Percentiles rank a stretch among this genome's conserved stretches.
Evolutionary conservation across 2,113 vertebrate genomes (phyloP).

Genomic region (Otolemur garnettii): DNA sequence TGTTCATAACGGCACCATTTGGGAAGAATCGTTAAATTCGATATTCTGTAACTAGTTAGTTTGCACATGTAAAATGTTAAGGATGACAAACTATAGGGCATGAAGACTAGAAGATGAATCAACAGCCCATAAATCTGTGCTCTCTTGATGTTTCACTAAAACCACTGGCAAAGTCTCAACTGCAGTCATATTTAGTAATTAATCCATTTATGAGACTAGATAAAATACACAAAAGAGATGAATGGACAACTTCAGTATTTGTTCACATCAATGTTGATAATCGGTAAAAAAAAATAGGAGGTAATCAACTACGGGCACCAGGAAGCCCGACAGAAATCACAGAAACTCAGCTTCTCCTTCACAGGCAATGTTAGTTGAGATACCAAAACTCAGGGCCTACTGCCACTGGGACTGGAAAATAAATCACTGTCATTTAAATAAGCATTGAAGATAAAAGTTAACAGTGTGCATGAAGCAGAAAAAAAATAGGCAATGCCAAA

Average conservation of each 20-base stretch:
- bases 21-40: background rate
- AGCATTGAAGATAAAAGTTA: slow-evolving; percentile 90
- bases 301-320: slow-evolving; percentile 88
- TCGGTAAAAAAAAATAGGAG: slow-evolving; percentile 84
- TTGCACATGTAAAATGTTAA: slow-evolving; percentile 15
- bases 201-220: slow-evolving; percentile 74
- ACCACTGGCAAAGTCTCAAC: slow-evolving; percentile 69
- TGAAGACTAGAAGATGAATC: slow-evolving; percentile 80
- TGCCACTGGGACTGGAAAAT: slow-evolving; percentile 93
- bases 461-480: slow-evolving; percentile 91
- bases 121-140: slow-evolving; percentile 83
- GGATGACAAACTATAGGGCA: slow-evolving; percentile 84
- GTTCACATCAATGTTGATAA: slow-evolving; percentile 85
- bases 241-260: slow-evolving; percentile 76
- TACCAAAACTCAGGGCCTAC: slow-evolving; percentile 92
- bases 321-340: slow-evolving; percentile 80
- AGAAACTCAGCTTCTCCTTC: slow-evolving; percentile 80
- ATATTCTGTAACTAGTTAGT: background rate
- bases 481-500: slow-evolving; percentile 91
- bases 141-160: slow-evolving; percentile 83
- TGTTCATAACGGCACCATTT: background rate
- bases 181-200: slow-evolving; percentile 75
- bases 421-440: slow-evolving; percentile 91
- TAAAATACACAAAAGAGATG: slow-evolving; percentile 69
- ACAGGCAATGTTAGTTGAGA: slow-evolving; percentile 89